These are phyloP conservation scores for Campylomormyrus numenius DNA, from an alignment of 2,113 vertebrate species.

Conservation along the genomic window DNA sequence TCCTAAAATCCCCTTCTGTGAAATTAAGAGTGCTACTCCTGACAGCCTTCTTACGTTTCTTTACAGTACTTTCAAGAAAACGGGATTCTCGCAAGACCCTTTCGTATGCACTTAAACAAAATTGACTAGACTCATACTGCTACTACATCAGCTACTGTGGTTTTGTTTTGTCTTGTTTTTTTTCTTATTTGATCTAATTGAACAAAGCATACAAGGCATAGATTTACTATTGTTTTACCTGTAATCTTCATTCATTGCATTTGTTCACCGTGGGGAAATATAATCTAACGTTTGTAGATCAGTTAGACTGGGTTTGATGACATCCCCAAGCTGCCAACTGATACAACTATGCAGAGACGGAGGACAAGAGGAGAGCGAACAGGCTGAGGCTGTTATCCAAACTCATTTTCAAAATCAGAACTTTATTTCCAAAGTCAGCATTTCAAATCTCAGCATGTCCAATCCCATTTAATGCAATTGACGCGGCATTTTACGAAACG, in stretches of 20 bases:
- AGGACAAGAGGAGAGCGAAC: not conserved
- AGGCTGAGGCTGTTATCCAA: constrained; percentile 15
- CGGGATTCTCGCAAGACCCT: not conserved
- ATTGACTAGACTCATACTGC: not conserved
- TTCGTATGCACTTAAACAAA: not conserved
- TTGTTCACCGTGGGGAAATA: not conserved
- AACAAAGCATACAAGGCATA: not conserved
- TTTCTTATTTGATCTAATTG: not conserved
- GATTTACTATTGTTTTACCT: not conserved
- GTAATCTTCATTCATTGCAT: not conserved
- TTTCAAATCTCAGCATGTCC: constrained; percentile 24
- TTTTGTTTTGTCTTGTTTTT: not conserved
- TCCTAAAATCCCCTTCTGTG: not conserved
- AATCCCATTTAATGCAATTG: constrained; percentile 23
- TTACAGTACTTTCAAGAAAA: not conserved
- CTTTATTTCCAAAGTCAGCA: constrained; percentile 24
- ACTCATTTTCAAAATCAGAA: constrained; percentile 24
- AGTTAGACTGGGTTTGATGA: not conserved
- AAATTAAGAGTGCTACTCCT: not conserved
- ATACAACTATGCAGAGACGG: not conserved
- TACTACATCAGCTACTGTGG: not conserved
- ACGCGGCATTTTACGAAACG: constrained; percentile 9
- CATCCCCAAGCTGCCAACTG: not conserved
- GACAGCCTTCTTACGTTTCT: not conserved
- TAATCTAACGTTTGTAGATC: not conserved